These are phyloP conservation scores for Ricordea florida DNA, from an alignment of 92 coral and sea anemone genomes.

Conservation along the genomic window DNA sequence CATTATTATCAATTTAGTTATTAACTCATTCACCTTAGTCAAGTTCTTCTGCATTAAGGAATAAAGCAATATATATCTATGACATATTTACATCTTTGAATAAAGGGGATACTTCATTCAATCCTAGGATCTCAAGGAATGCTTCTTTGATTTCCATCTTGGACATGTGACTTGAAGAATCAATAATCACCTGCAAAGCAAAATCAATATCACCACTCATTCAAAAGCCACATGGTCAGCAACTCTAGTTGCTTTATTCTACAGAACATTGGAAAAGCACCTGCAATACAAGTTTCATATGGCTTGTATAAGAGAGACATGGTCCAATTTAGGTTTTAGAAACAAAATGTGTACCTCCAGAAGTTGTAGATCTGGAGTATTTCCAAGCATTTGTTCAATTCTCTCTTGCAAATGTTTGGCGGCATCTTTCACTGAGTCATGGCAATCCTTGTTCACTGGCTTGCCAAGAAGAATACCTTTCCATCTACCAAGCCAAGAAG, in stretches of 20 bases:
- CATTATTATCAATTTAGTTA: too few species aligned
- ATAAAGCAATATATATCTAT: too few species aligned
- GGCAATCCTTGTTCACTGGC: conserved; percentile 27
- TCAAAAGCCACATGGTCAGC: background rate
- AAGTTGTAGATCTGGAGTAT: conserved; percentile 55
- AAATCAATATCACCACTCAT: background rate
- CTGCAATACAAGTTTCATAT: background rate
- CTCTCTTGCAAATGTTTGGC: conserved; percentile 45
- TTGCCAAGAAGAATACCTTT: conserved; percentile 85
- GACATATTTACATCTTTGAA: background rate
- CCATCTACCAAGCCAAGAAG: conserved; percentile 96
- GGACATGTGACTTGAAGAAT: conserved; percentile 36
- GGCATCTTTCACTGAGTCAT: conserved; percentile 11
- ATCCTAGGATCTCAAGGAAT: conserved; percentile 76
- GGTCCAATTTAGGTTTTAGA: background rate
- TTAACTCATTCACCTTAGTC: too few species aligned
- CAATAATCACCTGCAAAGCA: conserved; percentile 61
- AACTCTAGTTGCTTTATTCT: too few species aligned
- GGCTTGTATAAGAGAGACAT: background rate
- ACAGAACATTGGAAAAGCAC: background rate
- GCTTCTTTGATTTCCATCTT: conserved; percentile 54
- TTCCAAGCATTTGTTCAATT: conserved; percentile 22
- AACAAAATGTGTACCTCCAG: conserved; percentile 76
- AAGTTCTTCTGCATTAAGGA: too few species aligned
- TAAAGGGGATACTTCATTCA: conserved; percentile 46